A percentile compares a stretch with the other conserved stretches of the same genome.
Conservation (phyloP, 2,888 invertebrate genomes). For the Polyommatus iphigenia region DNA sequence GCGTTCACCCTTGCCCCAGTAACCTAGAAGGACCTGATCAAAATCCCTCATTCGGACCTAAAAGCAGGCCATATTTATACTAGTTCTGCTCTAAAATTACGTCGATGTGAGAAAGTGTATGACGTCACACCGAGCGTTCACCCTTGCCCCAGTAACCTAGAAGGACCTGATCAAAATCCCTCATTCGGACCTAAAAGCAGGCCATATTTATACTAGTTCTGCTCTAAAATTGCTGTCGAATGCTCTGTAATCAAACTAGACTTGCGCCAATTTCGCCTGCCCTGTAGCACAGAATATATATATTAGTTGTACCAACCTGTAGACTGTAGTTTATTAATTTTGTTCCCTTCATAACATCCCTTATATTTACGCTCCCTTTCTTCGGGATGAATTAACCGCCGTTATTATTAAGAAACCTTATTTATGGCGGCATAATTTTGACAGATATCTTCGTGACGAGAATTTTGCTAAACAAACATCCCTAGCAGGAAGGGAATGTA, state of each 20-base stretch:
- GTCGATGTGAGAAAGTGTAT: constrained; percentile 19
- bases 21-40: constrained; percentile 14
- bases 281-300: no score
- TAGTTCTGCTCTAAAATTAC: constrained; percentile 12
- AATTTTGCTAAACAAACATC: not conserved
- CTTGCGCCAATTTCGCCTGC: not conserved
- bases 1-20: constrained; percentile 17
- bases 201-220: not conserved
- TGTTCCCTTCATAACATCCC: not conserved
- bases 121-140: constrained; percentile 8
- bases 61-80: not conserved
- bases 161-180: constrained; percentile 5
- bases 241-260: not conserved
- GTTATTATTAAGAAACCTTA: not conserved
- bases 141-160: constrained; percentile 17
- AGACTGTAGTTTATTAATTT: not conserved
- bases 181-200: not conserved
- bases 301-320: no score
- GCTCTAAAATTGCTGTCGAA: not conserved
- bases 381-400: not conserved
- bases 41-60: not conserved
- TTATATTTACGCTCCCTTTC: not conserved
- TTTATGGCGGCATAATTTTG: not conserved
- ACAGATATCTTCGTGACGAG: not conserved
- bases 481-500: not conserved